Base-by-base conservation (phyloP, 2,113 vertebrate genomes). In the Indicator indicator region DNA sequence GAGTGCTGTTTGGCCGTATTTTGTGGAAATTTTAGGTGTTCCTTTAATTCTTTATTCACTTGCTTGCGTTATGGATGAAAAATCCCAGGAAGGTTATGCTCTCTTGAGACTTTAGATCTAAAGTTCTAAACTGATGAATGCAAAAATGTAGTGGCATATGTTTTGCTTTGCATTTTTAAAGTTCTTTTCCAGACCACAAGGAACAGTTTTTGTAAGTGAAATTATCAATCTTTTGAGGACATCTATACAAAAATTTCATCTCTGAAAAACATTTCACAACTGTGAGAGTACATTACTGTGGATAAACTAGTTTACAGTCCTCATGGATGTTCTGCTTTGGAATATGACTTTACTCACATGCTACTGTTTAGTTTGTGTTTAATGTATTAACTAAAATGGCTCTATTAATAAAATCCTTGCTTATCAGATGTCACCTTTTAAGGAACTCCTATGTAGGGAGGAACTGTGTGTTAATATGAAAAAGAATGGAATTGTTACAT, bases 161-260 rank as follows among this genome's bases (percentile, higher is more conserved):
- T 83, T 95, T 87, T 89, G 30, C 50, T 89, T 89, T 75, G 83
- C 80, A 59, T 94, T 90, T 73, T 92, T 81, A 9, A 28, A 88
- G 76, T 88, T 95, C 67, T 89, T 86, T 74, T 84, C 14, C 54
- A 28, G 69, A 36, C 76, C 62, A 65, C 70, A 48, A 68, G 40
- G 83, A 83, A 40, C 11, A 36, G 38, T 20, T 93, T 82, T 30
- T 93, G 48, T 92, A 59, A 76, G 14, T 79, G 23, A 81, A 86
- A 72, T 86, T 21, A 63, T 91, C 19, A 2, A 50, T 88, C 36
- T 69, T 92, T 64, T 48, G 74, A 89, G 90, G 72, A 67, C 36
- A 76, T 79, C 74, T 79, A 21, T 59, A 79, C 81, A 36, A 79
- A 44, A 89, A 62, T 65, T 19, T 82, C 33, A 55, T 36, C 21